phyloP scores from a whole-genome alignment of 2,113 vertebrate genomes.

The Myotis yumanensis region DNA sequence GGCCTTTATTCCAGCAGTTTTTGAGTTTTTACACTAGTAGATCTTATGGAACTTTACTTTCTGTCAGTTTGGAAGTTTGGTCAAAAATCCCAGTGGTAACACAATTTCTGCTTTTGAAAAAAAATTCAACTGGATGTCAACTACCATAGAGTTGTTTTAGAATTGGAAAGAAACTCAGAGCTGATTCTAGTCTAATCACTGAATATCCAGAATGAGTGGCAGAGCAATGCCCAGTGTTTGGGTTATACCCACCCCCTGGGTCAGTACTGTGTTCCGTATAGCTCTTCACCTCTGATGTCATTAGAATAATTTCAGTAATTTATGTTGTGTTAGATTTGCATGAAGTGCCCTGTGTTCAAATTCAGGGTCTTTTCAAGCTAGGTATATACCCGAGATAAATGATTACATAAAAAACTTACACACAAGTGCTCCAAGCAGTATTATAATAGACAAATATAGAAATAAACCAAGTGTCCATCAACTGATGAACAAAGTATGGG shows the following conservation, averaged over 20 bases:
- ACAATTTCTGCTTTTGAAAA: slow-evolving; percentile 44
- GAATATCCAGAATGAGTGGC: background rate
- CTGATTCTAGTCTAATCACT: background rate
- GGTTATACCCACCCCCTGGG: background rate
- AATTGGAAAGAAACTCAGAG: background rate
- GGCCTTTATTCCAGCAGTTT: background rate
- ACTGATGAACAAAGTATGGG: background rate
- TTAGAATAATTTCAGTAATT: background rate
- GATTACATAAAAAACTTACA: background rate
- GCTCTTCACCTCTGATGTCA: background rate
- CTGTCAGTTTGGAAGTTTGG: background rate
- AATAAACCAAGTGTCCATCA: background rate
- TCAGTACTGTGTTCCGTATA: background rate
- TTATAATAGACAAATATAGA: background rate
- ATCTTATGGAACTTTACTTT: slow-evolving; percentile 12
- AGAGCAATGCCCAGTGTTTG: background rate
- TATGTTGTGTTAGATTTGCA: background rate
- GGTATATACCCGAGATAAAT: background rate
- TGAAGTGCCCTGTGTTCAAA: background rate
- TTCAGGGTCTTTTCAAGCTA: background rate
- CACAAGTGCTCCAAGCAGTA: background rate
- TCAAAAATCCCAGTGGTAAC: slow-evolving; percentile 22
- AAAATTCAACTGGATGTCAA: background rate
- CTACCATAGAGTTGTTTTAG: background rate
- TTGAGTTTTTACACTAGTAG: background rate